Base-by-base conservation (phyloP, 2,797 vertebrate species). In the Chelidonichthys spinosus region DNA sequence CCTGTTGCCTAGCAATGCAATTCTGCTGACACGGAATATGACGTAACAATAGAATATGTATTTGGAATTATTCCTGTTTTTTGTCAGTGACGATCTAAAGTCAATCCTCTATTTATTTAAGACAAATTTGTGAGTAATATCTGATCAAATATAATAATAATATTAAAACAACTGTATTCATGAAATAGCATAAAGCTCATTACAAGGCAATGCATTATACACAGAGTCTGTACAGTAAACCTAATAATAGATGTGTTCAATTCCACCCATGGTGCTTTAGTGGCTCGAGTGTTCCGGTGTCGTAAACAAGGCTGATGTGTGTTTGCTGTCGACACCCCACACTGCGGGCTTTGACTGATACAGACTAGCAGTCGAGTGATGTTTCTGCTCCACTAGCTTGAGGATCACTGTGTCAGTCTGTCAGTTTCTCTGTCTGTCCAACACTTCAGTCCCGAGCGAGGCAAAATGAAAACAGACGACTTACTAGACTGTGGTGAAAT, bases 231-330 rank as follows among this genome's bases (percentile, higher is more conserved):
- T 78, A 85, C 83, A 72, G 75, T 86, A 71, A 72, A 71, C 54
- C 82, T 79, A 81, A 87, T 85, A 89, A 90, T 80, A 86, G 78
- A 85, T 84, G 65, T 80, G 79, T 87, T 85, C 78, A 81, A 50
- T 79, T 86, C 76, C 64, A 71, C 59, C 81, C 61, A n/a, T 64
- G 74, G 64, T 61, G 67, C 76, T 86, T 73, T 67, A 80, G 64
- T 50, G 66, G 72, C 78, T 79, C 53, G 11, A 85, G 75, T 73
- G 76, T 75, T 70, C 40, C 72, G 47, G 58, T 18, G 69, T 63
- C 81, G 80, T 85, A 84, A 85, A 89, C 81, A 83, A 76, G 18
- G 63, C 79, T 56, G 76, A 72, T 13, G 70, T 83, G 50, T 81
- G 71, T 73, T 78, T 65, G 79, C 81, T 79, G 85, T 82, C 78